These are phyloP conservation scores for Holothuria glaberrima DNA, from an alignment of 35 echinoderm and acorn worm genomes.

Conservation along the genomic window DNA sequence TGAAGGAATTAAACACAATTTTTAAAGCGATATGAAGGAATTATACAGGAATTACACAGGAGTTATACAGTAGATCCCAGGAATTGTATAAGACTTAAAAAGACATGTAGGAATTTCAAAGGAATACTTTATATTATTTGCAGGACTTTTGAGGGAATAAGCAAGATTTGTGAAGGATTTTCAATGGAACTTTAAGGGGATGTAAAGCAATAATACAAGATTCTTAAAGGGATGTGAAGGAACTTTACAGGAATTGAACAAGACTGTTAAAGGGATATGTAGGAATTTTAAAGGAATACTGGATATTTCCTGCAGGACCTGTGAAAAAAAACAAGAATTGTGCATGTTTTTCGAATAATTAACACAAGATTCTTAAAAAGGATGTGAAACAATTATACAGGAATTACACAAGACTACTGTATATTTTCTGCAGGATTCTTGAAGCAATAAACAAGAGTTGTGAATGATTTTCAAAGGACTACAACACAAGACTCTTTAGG, in stretches of 20 bases:
- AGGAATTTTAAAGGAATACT: too few species aligned
- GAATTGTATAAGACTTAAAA: neutral
- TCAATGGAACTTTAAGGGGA: neutral
- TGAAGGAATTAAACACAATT: neutral
- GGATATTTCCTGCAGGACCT: too few species aligned
- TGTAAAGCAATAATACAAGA: neutral
- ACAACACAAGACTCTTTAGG: neutral
- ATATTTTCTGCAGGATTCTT: neutral
- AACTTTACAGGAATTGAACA: neutral
- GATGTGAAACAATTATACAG: too few species aligned
- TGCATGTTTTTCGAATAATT: too few species aligned
- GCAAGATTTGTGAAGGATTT: constrained; percentile 2
- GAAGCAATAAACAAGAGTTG: neutral
- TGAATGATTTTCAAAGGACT: neutral
- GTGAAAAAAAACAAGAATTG: too few species aligned
- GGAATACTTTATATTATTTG: too few species aligned
- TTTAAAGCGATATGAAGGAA: neutral
- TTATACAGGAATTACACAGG: neutral
- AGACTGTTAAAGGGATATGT: too few species aligned
- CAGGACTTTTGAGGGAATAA: neutral
- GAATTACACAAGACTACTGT: neutral
- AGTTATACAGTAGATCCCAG: neutral
- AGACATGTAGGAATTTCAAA: neutral
- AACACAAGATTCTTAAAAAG: too few species aligned
- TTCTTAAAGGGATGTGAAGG: neutral